Evolutionary conservation across 2,113 vertebrate genomes (phyloP), one percentile per base, ranked within the genome.

Genomic region (Entomyzon cyanotis): DNA sequence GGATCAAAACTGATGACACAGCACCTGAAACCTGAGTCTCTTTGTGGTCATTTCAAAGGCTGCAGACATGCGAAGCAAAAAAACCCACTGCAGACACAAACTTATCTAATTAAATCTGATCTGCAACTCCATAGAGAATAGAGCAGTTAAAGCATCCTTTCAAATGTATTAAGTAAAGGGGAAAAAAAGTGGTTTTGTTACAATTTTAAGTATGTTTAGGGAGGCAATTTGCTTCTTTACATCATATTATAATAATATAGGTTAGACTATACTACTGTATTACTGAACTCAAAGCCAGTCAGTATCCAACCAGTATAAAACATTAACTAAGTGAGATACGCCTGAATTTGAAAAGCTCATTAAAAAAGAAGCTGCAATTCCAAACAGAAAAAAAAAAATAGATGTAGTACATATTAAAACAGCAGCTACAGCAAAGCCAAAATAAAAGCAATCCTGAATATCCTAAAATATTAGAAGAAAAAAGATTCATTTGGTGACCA

Each of bases 71-170:
- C 0, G 1, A 94, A 87, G 78, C 5, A 2, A 71, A 60, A 68
- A 65, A 47, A 14, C 75, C 24, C 53, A 70, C 22, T 64, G 76
- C 73, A 96, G 89, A 88, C 63, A 79, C 35, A 87, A 88, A 83
- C 58, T 87, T 92, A 95, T 90, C 89, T 91, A 96, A 96, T 96
- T 95, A 96, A 93, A 94, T 52, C 85, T 83, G 60, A 93, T 90
- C 69, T 63, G 79, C 80, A 79, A 30, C 19, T 93, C 94, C 81
- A 80, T 21, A 81, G 90, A 93, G 93, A 95, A 64, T 49, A 90
- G 49, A 87, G 63, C 33, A 90, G 90, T 70, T 86, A 91, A 90
- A 80, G 23, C 39, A 81, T 31, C 13, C 37, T 93, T 88, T 70
- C 55, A 88, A 63, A 67, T 55, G 74, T 44, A 93, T 58, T 74